A percentile compares a stretch with the other conserved stretches of the same genome.
Evolutionary conservation across 2,888 invertebrate species (phyloP).

Genomic region (Hypsopygia costalis): DNA sequence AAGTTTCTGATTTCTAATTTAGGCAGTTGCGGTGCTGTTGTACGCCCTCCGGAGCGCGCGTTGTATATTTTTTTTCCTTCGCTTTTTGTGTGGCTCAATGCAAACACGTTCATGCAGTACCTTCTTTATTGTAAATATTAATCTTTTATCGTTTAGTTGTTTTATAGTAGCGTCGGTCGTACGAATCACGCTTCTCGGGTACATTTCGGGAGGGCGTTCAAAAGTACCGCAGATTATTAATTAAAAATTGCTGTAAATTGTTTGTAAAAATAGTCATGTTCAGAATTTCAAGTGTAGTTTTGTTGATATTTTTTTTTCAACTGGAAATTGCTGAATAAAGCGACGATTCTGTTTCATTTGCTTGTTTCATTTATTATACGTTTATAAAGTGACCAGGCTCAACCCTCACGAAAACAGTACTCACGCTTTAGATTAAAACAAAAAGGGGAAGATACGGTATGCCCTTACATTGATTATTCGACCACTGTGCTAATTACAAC

Average conservation of each 20-base stretch:
- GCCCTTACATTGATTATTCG: no score
- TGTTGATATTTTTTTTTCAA: conserved; percentile 74
- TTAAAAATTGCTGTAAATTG: conserved; percentile 68
- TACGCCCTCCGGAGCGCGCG: conserved; percentile 28
- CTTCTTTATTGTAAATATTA: conserved; percentile 60
- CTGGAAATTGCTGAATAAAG: conserved; percentile 77
- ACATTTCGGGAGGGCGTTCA: conserved; percentile 34
- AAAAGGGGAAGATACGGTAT: no score
- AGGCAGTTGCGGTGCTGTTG: conserved; percentile 40
- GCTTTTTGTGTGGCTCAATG: conserved; percentile 34
- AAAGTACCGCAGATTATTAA: conserved; percentile 32
- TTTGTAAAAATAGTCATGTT: conserved; percentile 77
- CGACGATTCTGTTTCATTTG: conserved; percentile 71
- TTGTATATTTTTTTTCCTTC: conserved; percentile 33
- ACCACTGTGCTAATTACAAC: no score
- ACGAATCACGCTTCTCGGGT: conserved; percentile 29
- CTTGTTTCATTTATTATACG: conserved; percentile 57
- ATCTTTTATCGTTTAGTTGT: conserved; percentile 41
- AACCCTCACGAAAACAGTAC: no score
- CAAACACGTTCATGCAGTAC: conserved; percentile 32
- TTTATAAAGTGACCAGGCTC: no score
- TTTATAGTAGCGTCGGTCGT: conserved; percentile 21
- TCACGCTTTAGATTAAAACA: no score
- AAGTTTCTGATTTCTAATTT: conserved; percentile 63
- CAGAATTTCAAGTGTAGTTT: conserved; percentile 73